phyloP scores from a whole-genome alignment of 2,113 vertebrate species.

The Psophia crepitans region DNA sequence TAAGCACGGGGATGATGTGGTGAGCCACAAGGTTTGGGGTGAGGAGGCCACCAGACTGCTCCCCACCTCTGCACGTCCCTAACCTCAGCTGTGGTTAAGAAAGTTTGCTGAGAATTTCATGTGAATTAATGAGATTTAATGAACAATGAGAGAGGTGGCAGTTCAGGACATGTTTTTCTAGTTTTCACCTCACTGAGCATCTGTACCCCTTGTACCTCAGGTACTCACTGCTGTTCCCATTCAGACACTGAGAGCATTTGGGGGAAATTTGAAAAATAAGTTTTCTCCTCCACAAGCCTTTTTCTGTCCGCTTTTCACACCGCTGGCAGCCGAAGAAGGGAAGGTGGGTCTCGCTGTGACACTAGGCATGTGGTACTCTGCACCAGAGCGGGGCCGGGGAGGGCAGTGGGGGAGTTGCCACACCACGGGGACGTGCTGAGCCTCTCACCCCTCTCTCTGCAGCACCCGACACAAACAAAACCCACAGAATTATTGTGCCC shows the following conservation, averaged over 20 bases:
- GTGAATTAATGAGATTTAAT: neutral
- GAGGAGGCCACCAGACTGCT: neutral
- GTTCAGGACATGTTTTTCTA: rapidly evolving
- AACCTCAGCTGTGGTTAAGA: neutral
- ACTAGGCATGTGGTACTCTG: rapidly evolving
- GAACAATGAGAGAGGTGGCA: neutral
- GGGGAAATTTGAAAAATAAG: neutral
- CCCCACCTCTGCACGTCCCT: rapidly evolving
- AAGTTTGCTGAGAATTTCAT: neutral
- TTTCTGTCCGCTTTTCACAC: neutral
- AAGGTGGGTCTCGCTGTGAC: neutral
- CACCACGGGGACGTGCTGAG: rapidly evolving
- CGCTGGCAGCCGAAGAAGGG: rapidly evolving
- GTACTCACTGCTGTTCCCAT: neutral
- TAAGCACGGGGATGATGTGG: neutral
- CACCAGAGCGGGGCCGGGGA: neutral
- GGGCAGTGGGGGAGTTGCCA: rapidly evolving
- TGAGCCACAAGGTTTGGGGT: neutral
- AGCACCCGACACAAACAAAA: neutral
- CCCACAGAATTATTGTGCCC: neutral
- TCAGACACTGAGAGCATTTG: neutral
- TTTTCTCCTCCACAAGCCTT: neutral
- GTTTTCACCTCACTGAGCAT: neutral
- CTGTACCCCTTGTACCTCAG: neutral
- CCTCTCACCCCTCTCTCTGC: neutral